Percentiles rank a stretch among this genome's conserved stretches.
These are phyloP conservation scores for Leptinotarsa tumamoca DNA, from an alignment of 2,888 invertebrate species.

Conservation along the genomic window DNA sequence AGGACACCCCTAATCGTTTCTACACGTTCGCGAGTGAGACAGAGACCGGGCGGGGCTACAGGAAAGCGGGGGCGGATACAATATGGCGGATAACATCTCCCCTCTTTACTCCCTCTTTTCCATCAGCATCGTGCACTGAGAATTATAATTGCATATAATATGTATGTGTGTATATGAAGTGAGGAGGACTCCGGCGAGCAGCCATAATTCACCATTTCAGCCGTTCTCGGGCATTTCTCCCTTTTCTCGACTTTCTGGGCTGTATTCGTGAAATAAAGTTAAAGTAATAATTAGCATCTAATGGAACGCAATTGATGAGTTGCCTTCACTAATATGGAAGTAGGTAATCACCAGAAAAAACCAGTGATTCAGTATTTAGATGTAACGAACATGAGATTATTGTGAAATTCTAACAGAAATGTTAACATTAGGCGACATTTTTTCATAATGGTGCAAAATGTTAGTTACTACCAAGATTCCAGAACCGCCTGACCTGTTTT, in stretches of 20 bases:
- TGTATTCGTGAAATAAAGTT: slow-evolving; percentile 48
- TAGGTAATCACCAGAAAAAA: no score
- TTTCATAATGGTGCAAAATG: no score
- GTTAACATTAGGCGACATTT: no score
- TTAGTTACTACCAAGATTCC: no score
- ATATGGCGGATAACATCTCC: slow-evolving; percentile 66
- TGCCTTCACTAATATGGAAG: no score
- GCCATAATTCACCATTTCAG: slow-evolving; percentile 60
- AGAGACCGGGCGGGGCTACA: slow-evolving; percentile 61
- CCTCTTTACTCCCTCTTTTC: slow-evolving; percentile 61
- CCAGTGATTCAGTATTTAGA: neutral
- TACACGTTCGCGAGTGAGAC: slow-evolving; percentile 55
- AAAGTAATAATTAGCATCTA: slow-evolving; percentile 64
- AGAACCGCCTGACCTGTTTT: no score
- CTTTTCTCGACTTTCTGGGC: slow-evolving; percentile 41
- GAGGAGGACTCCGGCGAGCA: slow-evolving; percentile 48
- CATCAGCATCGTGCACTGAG: slow-evolving; percentile 64
- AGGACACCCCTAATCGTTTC: slow-evolving; percentile 53
- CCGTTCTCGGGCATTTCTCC: slow-evolving; percentile 42
- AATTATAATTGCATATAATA: slow-evolving; percentile 67
- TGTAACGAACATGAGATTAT: neutral
- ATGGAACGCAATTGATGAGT: slow-evolving; percentile 48
- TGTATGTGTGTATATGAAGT: slow-evolving; percentile 60
- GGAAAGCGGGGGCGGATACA: slow-evolving; percentile 66
- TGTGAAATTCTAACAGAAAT: no score